These are phyloP conservation scores for Ptychochromis oligacanthus DNA, from an alignment of 2,113 vertebrate species.

Conservation along the genomic window DNA sequence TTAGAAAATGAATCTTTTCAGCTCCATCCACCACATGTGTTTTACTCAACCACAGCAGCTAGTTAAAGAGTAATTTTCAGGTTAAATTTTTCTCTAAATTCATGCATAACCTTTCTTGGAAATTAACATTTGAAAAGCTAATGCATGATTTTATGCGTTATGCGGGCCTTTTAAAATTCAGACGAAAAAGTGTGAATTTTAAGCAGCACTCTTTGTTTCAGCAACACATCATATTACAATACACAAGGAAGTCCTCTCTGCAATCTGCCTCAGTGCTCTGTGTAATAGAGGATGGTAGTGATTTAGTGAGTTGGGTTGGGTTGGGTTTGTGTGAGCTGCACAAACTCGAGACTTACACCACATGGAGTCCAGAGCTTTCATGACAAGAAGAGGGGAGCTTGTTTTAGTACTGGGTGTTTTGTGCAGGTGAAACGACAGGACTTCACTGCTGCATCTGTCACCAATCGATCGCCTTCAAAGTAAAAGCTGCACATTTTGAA, in stretches of 20 bases:
- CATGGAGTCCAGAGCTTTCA: background rate
- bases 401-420: background rate
- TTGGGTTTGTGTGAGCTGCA: background rate
- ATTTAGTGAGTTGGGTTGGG: background rate
- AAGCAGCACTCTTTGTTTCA: background rate
- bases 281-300: background rate
- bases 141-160: background rate
- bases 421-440: no score
- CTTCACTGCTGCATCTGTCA: no score
- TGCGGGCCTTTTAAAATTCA: background rate
- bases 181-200: background rate
- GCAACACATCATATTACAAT: background rate
- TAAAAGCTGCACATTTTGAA: background rate
- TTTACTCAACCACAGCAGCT: background rate
- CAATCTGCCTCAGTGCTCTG: background rate
- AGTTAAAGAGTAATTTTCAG: background rate
- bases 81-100: background rate
- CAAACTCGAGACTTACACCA: background rate
- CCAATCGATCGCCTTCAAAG: no score
- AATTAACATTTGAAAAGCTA: accelerated
- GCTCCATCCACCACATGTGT: background rate
- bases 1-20: background rate
- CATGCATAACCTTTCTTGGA: background rate
- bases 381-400: background rate
- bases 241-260: background rate